phyloP scores from a whole-genome alignment of 2,113 vertebrate species.

The Saimiri boliviensis region DNA sequence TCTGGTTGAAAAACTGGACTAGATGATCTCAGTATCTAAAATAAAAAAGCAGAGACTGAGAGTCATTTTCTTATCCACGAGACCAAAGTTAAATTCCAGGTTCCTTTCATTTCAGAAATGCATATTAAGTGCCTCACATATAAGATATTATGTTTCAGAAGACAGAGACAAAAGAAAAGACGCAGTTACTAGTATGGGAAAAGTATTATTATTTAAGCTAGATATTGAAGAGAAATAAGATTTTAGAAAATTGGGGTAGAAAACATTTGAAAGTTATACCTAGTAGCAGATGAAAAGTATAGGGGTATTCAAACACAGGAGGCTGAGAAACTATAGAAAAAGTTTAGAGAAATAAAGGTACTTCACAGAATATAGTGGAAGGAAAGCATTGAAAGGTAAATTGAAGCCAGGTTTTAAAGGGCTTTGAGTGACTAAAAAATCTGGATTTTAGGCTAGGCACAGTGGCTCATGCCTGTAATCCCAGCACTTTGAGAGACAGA shows the following conservation, averaged over 20 bases:
- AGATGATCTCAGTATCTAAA: not conserved
- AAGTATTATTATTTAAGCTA: not conserved
- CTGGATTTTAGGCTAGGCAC: not conserved
- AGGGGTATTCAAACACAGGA: not conserved
- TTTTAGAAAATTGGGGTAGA: conserved; percentile 16
- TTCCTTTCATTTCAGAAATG: not conserved
- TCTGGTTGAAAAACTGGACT: not conserved
- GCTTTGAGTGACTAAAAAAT: not conserved
- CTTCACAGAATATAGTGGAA: not conserved
- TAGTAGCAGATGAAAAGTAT: not conserved
- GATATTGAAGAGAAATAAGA: not conserved
- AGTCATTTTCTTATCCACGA: conserved; percentile 36
- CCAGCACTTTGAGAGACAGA: too few relatives aligned
- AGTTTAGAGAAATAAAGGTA: not conserved
- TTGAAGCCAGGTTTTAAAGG: not conserved
- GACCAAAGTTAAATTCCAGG: not conserved
- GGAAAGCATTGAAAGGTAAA: not conserved
- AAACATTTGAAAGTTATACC: not conserved
- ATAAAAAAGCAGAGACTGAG: not conserved
- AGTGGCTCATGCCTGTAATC: too few relatives aligned
- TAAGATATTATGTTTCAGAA: not conserved
- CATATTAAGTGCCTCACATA: not conserved
- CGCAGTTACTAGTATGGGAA: not conserved
- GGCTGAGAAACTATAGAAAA: not conserved
- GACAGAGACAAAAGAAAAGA: conserved; percentile 25